Base-by-base conservation (phyloP, 2,797 vertebrate genomes). In the Lithobates pipiens region DNA sequence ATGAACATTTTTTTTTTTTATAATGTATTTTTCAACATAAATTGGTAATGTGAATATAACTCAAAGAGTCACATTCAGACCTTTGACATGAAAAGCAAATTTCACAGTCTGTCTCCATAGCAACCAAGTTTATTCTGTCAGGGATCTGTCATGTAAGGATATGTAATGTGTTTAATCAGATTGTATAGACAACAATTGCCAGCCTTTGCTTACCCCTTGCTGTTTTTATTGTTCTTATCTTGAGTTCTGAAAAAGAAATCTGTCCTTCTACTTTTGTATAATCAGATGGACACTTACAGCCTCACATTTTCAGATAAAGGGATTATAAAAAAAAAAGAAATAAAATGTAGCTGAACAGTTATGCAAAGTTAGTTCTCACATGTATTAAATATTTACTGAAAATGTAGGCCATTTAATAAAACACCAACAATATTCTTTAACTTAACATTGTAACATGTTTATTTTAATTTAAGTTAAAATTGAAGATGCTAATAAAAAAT, bases 51-150 rank as follows among this genome's bases (percentile, higher is more conserved):
- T 71, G 75, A 83, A 78, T 83, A 82, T 84, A 88, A 86, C 75
- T 80, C 69, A 46, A 10, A 32, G 85, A 89, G 74, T 88, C 67
- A 83, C 61, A 88, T 75, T 39, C 74, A 90, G 73, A 74, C 81
- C 69, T 50, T 83, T 27, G 84, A 39, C 57, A 89, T 89, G 50
- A 89, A 82, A 88, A 88, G 69, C 18, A 82, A 84, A 90, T 88
- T 88, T 88, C 70, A 83, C 68, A 75, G 27, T 87, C 85, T 77
- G 67, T 88, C 87, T 83, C 89, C 89, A 85, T 85, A 85, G 89
- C 50, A 82, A 88, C 23, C 0, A 50, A 82, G 32, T 23, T 81
- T 76, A 76, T 91, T 89, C 83, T 71, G 73, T 80, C 87, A 90
- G 63, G 70, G 78, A 82, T 27, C 0, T 76, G 44, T 82, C 74